Conservation (phyloP, 2,888 invertebrate species). For the Scaptodrosophila latifasciaeformis region DNA sequence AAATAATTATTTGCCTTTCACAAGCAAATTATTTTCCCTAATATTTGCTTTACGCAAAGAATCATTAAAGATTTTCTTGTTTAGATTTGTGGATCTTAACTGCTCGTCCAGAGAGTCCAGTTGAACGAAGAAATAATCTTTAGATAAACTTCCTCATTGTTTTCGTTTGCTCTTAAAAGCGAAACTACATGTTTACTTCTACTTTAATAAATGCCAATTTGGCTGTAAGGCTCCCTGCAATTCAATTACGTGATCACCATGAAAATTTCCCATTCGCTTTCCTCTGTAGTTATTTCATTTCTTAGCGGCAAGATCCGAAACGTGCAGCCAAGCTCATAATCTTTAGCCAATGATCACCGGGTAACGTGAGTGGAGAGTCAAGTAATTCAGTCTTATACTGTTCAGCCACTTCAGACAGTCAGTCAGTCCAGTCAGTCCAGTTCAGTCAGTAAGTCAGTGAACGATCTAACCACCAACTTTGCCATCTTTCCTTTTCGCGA, state of each 20-base stretch:
- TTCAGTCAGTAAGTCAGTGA: background rate
- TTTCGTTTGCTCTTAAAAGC: conserved; percentile 29
- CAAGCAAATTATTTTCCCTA: too few species aligned
- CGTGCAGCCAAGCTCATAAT: conserved; percentile 60
- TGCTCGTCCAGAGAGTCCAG: too few species aligned
- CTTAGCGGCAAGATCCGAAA: conserved; percentile 30
- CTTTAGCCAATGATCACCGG: conserved; percentile 37
- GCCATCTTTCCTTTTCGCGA: background rate
- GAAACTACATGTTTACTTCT: conserved; percentile 68
- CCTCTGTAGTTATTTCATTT: conserved; percentile 19
- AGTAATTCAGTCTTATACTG: too few species aligned
- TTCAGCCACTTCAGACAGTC: background rate
- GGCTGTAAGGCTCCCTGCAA: conserved; percentile 62
- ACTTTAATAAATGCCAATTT: conserved; percentile 68
- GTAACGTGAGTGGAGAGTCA: conserved; percentile 53
- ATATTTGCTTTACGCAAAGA: too few species aligned
- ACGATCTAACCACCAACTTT: background rate
- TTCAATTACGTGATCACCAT: conserved; percentile 62
- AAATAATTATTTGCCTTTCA: too few species aligned
- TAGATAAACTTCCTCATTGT: too few species aligned
- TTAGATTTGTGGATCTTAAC: too few species aligned
- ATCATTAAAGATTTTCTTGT: too few species aligned
- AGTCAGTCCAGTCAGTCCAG: background rate
- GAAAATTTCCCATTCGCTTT: conserved; percentile 59
- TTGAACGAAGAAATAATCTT: too few species aligned